A percentile compares a stretch with the other conserved stretches of the same genome.
These are phyloP conservation scores for Suillia variegata DNA, from an alignment of 2,888 invertebrate genomes.

Conservation along the genomic window DNA sequence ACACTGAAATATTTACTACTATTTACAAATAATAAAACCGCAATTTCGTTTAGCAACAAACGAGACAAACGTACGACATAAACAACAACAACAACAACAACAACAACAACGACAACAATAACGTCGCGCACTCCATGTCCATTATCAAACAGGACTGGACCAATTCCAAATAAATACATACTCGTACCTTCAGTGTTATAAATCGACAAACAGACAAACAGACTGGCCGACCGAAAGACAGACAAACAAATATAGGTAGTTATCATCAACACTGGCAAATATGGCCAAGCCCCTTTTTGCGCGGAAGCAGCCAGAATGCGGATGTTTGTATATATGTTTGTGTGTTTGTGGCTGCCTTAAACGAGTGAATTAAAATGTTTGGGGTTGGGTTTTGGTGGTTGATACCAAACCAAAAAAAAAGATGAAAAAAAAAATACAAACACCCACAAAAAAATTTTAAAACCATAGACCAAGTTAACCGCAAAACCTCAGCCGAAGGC, in stretches of 20 bases:
- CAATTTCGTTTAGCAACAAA: constrained; percentile 33
- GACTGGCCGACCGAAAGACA: neutral
- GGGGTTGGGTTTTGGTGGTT: constrained; percentile 11
- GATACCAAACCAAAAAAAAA: constrained; percentile 15
- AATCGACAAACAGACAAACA: neutral
- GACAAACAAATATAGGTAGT: neutral
- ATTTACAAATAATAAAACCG: constrained; percentile 44
- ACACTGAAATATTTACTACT: constrained; percentile 19
- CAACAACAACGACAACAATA: neutral
- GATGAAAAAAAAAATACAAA: constrained; percentile 13
- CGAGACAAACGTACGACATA: constrained; percentile 10
- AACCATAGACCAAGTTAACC: constrained; percentile 44
- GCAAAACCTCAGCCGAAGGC: constrained; percentile 48
- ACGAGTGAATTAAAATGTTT: constrained; percentile 14
- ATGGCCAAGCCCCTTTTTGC: constrained; percentile 11
- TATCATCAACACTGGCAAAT: neutral
- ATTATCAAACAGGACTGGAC: constrained; percentile 2
- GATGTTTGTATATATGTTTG: constrained; percentile 4
- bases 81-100: too few species aligned
- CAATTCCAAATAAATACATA: neutral
- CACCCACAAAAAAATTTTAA: constrained; percentile 18
- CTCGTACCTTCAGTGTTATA: neutral
- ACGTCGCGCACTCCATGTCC: neutral
- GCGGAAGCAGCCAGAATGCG: neutral
- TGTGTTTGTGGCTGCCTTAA: constrained; percentile 1